Percentiles rank a stretch among this genome's conserved stretches.
Conservation (phyloP, 2,888 invertebrate genomes). For the Willowsia nigromaculata region DNA sequence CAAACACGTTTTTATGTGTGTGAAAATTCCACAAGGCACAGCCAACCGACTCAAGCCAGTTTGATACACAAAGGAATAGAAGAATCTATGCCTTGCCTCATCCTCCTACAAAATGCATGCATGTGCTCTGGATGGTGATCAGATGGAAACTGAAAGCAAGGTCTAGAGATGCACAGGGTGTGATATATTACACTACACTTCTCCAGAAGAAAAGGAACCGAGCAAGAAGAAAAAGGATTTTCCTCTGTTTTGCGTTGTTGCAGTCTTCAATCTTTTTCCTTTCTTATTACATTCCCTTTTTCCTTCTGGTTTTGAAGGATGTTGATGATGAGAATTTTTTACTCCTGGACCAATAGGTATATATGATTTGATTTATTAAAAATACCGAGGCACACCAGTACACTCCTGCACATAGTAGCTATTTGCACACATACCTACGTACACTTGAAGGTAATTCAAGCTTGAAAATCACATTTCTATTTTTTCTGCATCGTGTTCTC, state of each 20-base stretch:
- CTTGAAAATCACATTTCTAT: conserved; percentile 14
- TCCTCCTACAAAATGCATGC: neutral
- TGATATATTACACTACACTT: conserved; percentile 48
- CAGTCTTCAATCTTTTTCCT: conserved; percentile 33
- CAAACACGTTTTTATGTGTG: neutral
- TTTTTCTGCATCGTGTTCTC: neutral
- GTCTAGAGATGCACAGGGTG: conserved; percentile 13
- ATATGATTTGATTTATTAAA: conserved; percentile 32
- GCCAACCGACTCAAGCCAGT: neutral
- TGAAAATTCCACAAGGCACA: neutral
- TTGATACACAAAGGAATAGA: neutral
- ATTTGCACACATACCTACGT: neutral
- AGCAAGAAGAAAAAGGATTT: conserved; percentile 22
- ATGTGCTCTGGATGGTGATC: conserved; percentile 30
- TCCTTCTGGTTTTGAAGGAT: neutral
- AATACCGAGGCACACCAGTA: neutral
- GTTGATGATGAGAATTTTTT: neutral
- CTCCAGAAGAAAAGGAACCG: conserved; percentile 36
- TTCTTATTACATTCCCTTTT: conserved; percentile 9
- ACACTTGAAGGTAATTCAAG: conserved; percentile 1
- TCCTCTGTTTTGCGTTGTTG: neutral
- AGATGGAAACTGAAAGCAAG: conserved; percentile 41
- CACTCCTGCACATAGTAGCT: neutral
- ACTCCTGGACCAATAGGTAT: neutral
- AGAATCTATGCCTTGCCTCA: neutral